These are phyloP conservation scores for Micromesistius poutassou DNA, from an alignment of 2,797 vertebrate species.

Conservation along the genomic window DNA sequence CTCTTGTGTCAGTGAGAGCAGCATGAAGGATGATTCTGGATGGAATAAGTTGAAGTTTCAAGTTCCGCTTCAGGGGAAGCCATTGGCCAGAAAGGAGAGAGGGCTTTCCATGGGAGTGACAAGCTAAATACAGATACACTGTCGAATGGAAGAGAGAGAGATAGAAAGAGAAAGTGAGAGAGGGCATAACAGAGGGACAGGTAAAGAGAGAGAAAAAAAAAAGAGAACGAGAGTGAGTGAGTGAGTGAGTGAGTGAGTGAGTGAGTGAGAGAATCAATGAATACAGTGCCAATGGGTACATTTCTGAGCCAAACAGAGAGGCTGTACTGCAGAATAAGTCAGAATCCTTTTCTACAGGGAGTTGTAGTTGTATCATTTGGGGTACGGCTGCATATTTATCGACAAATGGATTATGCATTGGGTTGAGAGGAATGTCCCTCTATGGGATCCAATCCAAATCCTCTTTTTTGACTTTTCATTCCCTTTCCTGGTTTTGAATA, in stretches of 20 bases:
- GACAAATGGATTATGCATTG: background rate
- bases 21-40: conserved; percentile 38
- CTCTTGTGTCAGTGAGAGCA: conserved; percentile 20
- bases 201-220: background rate
- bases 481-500: background rate
- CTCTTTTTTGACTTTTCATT: background rate
- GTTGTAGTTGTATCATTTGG: conserved; percentile 3
- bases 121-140: conserved; percentile 12
- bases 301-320: conserved; percentile 4
- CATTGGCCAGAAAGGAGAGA: conserved; percentile 19
- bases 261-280: background rate
- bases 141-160: too few species aligned
- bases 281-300: background rate
- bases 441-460: background rate
- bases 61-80: conserved; percentile 33
- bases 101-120: background rate
- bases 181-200: background rate
- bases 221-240: background rate
- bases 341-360: conserved; percentile 16
- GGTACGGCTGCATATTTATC: conserved; percentile 12
- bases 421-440: background rate
- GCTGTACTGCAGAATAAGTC: background rate
- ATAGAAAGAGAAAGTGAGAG: too few species aligned
- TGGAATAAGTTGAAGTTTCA: conserved; percentile 15
- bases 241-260: background rate